These are phyloP conservation scores for Drosophila limbata DNA, from an alignment of 2,888 invertebrate species.

Conservation along the genomic window DNA sequence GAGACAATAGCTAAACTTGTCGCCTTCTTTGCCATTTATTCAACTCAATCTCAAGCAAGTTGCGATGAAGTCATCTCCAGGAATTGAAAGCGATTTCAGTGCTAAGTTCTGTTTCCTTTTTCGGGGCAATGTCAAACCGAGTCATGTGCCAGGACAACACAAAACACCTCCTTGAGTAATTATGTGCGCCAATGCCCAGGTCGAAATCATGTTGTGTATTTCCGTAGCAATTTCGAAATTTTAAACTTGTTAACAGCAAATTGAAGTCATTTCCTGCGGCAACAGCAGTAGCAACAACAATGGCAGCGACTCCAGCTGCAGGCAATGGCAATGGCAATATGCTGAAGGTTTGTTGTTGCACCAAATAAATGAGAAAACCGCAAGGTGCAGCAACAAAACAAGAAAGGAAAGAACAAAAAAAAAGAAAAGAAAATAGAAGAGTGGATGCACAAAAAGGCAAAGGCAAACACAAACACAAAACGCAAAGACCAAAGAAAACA, in stretches of 20 bases:
- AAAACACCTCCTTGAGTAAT: conserved; percentile 68
- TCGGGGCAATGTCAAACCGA: conserved; percentile 6
- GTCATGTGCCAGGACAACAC: conserved; percentile 8
- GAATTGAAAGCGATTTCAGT: conserved; percentile 3
- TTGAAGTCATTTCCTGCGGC: conserved; percentile 80
- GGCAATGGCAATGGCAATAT: conserved; percentile 50
- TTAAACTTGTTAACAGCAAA: conserved; percentile 82
- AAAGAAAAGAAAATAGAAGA: not conserved
- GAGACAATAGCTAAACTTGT: conserved; percentile 24
- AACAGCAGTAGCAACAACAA: conserved; percentile 49
- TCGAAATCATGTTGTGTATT: conserved; percentile 79
- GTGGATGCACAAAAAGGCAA: conserved; percentile 51
- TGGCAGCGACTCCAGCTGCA: conserved; percentile 16
- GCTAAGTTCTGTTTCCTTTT: conserved; percentile 10
- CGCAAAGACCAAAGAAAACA: conserved; percentile 55
- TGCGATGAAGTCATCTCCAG: conserved; percentile 38
- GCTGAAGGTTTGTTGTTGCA: conserved; percentile 47
- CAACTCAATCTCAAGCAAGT: not conserved
- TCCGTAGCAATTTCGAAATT: conserved; percentile 79
- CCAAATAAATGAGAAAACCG: conserved; percentile 79
- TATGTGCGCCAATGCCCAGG: conserved; percentile 75
- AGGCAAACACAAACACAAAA: conserved; percentile 11
- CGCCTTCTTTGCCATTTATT: conserved; percentile 26
- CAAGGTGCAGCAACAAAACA: conserved; percentile 68
- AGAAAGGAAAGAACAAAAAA: conserved; percentile 29